Conservation (phyloP, 30 jellyfish, hydroid and myxozoan genomes). For the Pseudorhiza aurosa region DNA sequence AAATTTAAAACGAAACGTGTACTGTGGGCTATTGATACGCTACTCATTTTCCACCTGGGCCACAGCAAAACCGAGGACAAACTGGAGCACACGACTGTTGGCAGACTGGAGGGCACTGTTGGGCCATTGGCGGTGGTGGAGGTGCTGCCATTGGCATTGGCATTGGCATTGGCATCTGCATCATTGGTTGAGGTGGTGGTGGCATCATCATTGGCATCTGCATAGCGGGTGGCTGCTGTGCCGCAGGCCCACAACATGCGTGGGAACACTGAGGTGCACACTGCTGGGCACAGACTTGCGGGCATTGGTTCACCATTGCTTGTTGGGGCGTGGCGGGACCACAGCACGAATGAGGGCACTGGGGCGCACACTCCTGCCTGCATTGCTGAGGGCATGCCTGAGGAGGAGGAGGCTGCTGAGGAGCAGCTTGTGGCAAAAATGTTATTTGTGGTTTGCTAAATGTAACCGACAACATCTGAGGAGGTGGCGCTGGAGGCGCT, state of each 20-base stretch:
- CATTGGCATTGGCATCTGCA: constrained; percentile 53
- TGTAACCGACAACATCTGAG: constrained; percentile 59
- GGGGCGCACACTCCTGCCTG: constrained; percentile 71
- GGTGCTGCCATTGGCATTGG: constrained; percentile 73
- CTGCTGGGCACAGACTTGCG: constrained; percentile 73
- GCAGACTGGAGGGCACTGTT: constrained; percentile 59
- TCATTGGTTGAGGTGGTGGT: constrained; percentile 45
- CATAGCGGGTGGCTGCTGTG: constrained; percentile 50
- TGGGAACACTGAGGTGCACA: constrained; percentile 82
- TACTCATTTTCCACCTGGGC: constrained; percentile 75
- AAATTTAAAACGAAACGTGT: no score
- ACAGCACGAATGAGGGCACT: constrained; percentile 66
- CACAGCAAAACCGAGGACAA: constrained; percentile 79
- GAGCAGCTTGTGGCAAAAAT: constrained; percentile 56
- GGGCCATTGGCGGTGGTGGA: constrained; percentile 47
- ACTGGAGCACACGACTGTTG: constrained; percentile 76
- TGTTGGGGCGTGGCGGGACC: constrained; percentile 77
- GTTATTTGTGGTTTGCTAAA: constrained; percentile 48
- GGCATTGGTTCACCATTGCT: constrained; percentile 66
- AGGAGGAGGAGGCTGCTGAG: constrained; percentile 66
- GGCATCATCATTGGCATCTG: constrained; percentile 60
- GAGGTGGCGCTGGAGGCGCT: constrained; percentile 71
- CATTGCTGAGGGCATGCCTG: constrained; percentile 66
- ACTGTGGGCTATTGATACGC: no score
- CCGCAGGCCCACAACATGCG: constrained; percentile 74